Base-by-base conservation (phyloP, 2,113 vertebrate species). In the Grammomys surdaster region DNA sequence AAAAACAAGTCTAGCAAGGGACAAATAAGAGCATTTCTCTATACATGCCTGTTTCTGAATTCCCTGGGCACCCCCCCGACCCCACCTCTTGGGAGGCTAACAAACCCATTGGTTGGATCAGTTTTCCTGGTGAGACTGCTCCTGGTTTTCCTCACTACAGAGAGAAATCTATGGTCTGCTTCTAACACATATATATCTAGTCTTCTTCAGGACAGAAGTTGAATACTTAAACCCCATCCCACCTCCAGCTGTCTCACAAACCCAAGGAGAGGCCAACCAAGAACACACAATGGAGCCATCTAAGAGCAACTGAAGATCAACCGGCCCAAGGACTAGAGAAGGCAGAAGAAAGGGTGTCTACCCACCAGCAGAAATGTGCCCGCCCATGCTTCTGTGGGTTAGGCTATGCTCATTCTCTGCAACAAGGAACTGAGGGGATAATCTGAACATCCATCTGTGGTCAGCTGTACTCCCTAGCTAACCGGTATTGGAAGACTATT, bases 1-100 rank as follows among this genome's bases (percentile, higher is more conserved):
- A 82, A 93, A 78, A 86, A 33, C 77, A 94, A 94, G 46, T 58
- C 28, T 16, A 89, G 84, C 43, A 75, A 40, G 72, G 26, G 36
- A 92, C 82, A 78, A 72, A 92, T n/a, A 72, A 77, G 72, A 58
- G 56, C 40, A 8, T 72, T 78, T 91, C 91, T 76, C 63, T 33
- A 19, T 60, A 48, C 0, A 2, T 43, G 54, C 51, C 58, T 93
- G 28, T 54, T 80, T 78, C 69, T 96, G 48, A 51, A 20, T 56
- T 48, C 17, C 70, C 36, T 72, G 70, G 36, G 70, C 40, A 3
- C 70, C 36, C 67, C 12, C 67, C 69, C 60, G 48, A 36, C n/a
- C 4, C 51, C 22, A 1, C 7, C 3, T 40, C 48, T 33, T 3
- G 2, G 26, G 54, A 95, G 60, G 75, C 87, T 70, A 60, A 70